A percentile compares a stretch with the other conserved stretches of the same genome.
Evolutionary conservation across 2,113 vertebrate species (phyloP).

Genomic region (Meriones unguiculatus): DNA sequence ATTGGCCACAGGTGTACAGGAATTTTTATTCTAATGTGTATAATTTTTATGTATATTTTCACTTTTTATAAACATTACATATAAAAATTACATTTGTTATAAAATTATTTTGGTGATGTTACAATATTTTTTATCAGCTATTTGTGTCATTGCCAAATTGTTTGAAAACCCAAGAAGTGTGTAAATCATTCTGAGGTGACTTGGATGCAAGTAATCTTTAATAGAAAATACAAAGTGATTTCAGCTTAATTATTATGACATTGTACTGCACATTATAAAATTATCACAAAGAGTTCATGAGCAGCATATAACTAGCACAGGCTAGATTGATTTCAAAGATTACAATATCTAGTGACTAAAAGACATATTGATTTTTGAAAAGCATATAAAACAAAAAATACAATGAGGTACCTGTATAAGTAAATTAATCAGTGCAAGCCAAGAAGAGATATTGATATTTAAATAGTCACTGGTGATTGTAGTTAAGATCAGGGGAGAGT

Average conservation of each 20-base stretch:
- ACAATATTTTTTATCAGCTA: neutral
- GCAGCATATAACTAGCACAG: conserved; percentile 66
- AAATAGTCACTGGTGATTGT: neutral
- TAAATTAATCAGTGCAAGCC: neutral
- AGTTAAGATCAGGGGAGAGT: neutral
- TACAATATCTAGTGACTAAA: conserved; percentile 8
- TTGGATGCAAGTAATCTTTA: conserved; percentile 60
- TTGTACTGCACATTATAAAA: conserved; percentile 63
- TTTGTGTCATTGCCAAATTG: neutral
- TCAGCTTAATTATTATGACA: conserved; percentile 65
- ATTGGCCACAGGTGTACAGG: neutral
- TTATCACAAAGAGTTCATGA: conserved; percentile 60
- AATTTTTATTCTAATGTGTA: conserved; percentile 55
- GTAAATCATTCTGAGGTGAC: conserved; percentile 1
- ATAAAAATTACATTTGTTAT: neutral
- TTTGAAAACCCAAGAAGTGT: conserved; percentile 12
- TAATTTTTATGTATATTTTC: neutral
- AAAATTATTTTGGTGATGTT: neutral
- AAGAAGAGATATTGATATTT: neutral
- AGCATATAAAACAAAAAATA: neutral
- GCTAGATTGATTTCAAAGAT: conserved; percentile 23
- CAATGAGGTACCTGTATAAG: neutral
- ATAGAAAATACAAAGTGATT: conserved; percentile 44
- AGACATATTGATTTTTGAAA: conserved; percentile 42
- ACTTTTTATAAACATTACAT: neutral